Evolutionary conservation across 2,113 vertebrate genomes (phyloP), one percentile per base, ranked within the genome.

Genomic region (Sphyrna mokarran): DNA sequence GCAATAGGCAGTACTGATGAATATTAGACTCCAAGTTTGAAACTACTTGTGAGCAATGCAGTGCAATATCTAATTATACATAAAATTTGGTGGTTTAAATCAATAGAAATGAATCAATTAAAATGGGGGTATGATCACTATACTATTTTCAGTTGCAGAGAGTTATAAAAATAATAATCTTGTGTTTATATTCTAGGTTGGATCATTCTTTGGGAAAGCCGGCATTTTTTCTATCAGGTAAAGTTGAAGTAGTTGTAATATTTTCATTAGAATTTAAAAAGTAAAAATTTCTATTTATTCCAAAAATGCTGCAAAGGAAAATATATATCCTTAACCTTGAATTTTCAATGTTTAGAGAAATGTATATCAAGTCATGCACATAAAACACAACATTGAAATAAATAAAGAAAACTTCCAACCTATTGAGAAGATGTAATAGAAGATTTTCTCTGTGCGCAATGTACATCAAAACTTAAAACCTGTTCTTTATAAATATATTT

Each of bases 201-300:
- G 98, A 98, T 96, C 97, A 98, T 96, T 98, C 97, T 0, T 96
- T 98, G 96, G 98, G 97, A 95, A 98, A 98, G 90, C 97, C 97
- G 37, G 97, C 97, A 43, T 96, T 98, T 96, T 98, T 98, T 96
- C 97, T 98, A 63, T 96, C 98, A 98, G 98, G 98, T 98, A 97
- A 37, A 91, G 89, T 96, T 93, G 37, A 63, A 58, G 11, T 22
- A 86, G 54, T 58, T n/a, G 76, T 58, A n/a, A 20, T 37, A 13
- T 5, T 76, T 37, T 94, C 48, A 54, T 58, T 5, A 80, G 1
- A 37, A 29, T 72, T 70, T 94, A 5, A 94, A 29, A 37, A 58
- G 26, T 54, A 40, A 7, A 6, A 1, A 61, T 58, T 66, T 66
- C 16, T 66, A 9, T 93, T n/a, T 66, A 68, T 68, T 66, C 22